Evolutionary conservation across 2,113 vertebrate species (phyloP).

Genomic region (Microcebus griseorufus): DNA sequence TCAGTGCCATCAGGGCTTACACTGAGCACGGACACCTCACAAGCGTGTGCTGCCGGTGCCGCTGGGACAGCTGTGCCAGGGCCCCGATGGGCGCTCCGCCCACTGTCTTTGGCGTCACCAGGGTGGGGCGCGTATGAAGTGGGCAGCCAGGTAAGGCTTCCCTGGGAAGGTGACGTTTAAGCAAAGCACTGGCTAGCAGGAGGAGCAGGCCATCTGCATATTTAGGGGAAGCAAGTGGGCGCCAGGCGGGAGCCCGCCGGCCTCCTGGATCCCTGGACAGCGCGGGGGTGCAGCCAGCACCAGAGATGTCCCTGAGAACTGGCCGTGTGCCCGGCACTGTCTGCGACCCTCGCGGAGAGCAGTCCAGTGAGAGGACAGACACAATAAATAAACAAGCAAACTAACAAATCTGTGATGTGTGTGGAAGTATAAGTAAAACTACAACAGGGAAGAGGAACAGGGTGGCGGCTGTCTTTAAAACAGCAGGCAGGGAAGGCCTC

Average conservation of each 20-base stretch:
- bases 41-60: too few relatives aligned
- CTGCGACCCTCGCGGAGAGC: neutral
- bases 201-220: neutral
- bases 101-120: too few relatives aligned
- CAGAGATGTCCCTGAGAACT: neutral
- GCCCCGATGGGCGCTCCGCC: neutral
- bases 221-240: neutral
- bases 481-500: neutral
- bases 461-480: neutral
- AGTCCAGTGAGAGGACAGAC: neutral
- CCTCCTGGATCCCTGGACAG: neutral
- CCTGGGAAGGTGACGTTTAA: neutral
- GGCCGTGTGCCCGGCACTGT: neutral
- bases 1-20: too few relatives aligned
- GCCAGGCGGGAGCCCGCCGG: rapidly evolving
- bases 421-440: neutral
- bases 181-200: neutral
- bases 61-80: rapidly evolving
- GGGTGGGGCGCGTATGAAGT: neutral
- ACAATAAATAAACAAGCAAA: neutral
- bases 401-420: neutral
- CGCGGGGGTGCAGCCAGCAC: neutral
- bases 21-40: neutral
- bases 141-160: too few relatives aligned
- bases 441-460: neutral